Evolutionary conservation across 2,797 vertebrate species (phyloP).

Genomic region (Hydrocynus forskahlii): DNA sequence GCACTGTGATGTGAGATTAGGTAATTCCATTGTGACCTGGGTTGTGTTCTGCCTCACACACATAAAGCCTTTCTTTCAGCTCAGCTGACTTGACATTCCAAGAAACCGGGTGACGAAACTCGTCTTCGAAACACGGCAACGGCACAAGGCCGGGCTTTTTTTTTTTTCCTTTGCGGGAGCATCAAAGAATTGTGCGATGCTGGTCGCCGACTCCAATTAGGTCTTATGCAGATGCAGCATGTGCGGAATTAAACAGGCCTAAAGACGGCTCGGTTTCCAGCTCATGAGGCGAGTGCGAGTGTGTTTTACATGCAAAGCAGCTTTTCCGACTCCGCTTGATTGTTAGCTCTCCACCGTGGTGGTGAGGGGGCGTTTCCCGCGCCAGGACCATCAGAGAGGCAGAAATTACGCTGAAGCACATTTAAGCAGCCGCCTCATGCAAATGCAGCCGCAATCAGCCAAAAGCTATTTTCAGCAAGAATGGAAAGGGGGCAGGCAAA

Average conservation of each 20-base stretch:
- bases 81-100: conserved; percentile 81
- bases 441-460: conserved; percentile 61
- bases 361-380: conserved; percentile 34
- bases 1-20: conserved; percentile 6
- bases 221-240: conserved; percentile 62
- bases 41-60: conserved; percentile 22
- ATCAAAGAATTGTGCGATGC: conserved; percentile 40
- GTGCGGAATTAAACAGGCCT: conserved; percentile 62
- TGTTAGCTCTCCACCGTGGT: conserved; percentile 41
- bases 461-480: conserved; percentile 47
- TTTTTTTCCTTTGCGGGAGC: conserved; percentile 34
- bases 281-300: conserved; percentile 35
- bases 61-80: conserved; percentile 13
- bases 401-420: conserved; percentile 46
- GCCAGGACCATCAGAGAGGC: conserved; percentile 29
- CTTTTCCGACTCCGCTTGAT: conserved; percentile 45
- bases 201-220: conserved; percentile 67
- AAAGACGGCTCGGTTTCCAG: conserved; percentile 45
- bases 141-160: conserved; percentile 64
- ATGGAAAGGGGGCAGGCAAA: conserved; percentile 40
- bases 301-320: conserved; percentile 59
- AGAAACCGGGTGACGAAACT: conserved; percentile 78
- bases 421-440: conserved; percentile 51
- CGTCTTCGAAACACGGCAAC: conserved; percentile 69
- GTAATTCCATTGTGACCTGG: conserved; percentile 29